Evolutionary conservation across 2,797 vertebrate species (phyloP), one percentile per base, ranked within the genome.

Genomic region (Adelosebastes latens): DNA sequence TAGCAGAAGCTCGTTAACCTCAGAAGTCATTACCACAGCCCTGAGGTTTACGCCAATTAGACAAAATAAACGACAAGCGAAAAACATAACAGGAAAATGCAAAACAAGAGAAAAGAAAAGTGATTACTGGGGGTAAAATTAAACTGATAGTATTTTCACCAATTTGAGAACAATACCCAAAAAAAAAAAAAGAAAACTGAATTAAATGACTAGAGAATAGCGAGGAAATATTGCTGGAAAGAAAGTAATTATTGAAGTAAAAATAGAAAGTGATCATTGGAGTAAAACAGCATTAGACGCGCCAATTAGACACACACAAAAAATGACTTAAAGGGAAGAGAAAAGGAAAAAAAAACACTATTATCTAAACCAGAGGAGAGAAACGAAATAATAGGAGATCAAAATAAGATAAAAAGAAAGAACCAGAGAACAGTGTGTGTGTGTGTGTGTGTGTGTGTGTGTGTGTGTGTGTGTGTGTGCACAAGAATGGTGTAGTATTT

Each of bases 21-120:
- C 87, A 86, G 79, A 84, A 92, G 88, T 91, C 86, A 82, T 90
- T 92, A 94, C 93, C 93, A 85, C 94, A 94, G 90, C 88, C 87
- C 90, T 72, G 89, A 89, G 91, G 90, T 92, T 93, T 91, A 85
- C 53, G 71, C 82, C 88, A 91, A 91, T 93, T 92, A 94, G 88
- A 78, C 81, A 82, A 89, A 92, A 87, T 85, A 88, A 93, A 88
- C 75, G 53, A 80, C 61, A 73, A 85, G 71, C 58, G 24, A 78
- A 86, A 86, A 89, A 72, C 74, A 85, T 85, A 88, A 81, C 60
- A 76, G 77, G 89, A 82, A 86, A 90, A 90, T 86, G 65, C 84
- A 85, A 91, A 91, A 84, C 64, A 85, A 84, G 52, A 75, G 80
- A 72, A 72, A 55, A 63, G 66, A 91, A 49, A 88, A 85, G 84